These are phyloP conservation scores for Drosophila meridiana DNA, from an alignment of 2,888 invertebrate species.

Conservation along the genomic window DNA sequence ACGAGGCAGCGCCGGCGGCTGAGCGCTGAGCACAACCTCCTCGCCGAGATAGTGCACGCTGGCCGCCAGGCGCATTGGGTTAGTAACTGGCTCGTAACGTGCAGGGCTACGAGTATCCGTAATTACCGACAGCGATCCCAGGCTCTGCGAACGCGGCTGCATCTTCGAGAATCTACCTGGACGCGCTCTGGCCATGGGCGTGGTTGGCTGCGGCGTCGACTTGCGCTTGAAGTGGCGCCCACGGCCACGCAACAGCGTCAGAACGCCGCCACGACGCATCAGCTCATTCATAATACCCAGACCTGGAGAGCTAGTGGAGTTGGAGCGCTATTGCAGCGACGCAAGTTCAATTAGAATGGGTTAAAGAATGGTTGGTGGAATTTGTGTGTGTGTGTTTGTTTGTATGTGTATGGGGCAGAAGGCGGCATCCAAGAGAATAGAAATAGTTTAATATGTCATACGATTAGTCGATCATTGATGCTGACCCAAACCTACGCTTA, in stretches of 20 bases:
- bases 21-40: conserved; percentile 65
- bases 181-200: conserved; percentile 77
- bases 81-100: conserved; percentile 83
- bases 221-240: conserved; percentile 84
- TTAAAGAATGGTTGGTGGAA: conserved; percentile 33
- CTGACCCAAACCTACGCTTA: conserved; percentile 50
- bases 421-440: conserved; percentile 63
- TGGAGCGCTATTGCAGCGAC: conserved; percentile 61
- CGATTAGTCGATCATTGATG: conserved; percentile 39
- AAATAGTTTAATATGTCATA: conserved; percentile 33
- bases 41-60: conserved; percentile 82
- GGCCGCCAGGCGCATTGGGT: conserved; percentile 82
- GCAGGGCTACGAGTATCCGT: conserved; percentile 73
- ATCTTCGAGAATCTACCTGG: conserved; percentile 74
- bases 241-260: conserved; percentile 83
- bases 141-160: conserved; percentile 84
- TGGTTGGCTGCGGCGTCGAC: conserved; percentile 83
- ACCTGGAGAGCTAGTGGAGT: conserved; percentile 78
- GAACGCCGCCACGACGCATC: conserved; percentile 84
- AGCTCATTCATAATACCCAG: conserved; percentile 83
- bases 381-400: neutral
- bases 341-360: conserved; percentile 28
- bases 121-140: conserved; percentile 85
- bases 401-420: conserved; percentile 8
- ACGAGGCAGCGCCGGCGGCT: conserved; percentile 70